A percentile compares a stretch with the other conserved stretches of the same genome.
Evolutionary conservation across 2,888 invertebrate species (phyloP).

Genomic region (Cepaea hortensis): DNA sequence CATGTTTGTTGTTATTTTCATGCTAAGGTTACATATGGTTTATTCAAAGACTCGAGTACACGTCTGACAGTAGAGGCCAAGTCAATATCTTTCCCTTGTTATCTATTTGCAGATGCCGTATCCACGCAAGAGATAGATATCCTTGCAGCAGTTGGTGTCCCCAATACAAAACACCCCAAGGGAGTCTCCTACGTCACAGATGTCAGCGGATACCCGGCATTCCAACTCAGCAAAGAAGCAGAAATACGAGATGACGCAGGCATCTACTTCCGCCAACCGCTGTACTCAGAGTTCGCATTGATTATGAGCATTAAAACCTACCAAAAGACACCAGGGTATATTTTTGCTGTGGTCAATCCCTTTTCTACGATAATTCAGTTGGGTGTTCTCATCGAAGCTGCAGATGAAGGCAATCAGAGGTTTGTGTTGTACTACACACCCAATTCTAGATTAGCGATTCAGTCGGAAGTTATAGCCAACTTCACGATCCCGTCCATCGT

Average conservation of each 20-base stretch:
- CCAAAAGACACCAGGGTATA: conserved; percentile 87
- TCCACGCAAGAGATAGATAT: conserved; percentile 83
- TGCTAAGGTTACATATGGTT: no score
- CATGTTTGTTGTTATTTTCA: no score
- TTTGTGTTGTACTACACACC: conserved; percentile 92
- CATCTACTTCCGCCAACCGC: conserved; percentile 76
- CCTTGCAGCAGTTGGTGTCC: conserved; percentile 87
- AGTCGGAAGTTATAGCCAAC: conserved; percentile 84
- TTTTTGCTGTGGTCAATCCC: conserved; percentile 91
- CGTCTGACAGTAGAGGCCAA: no score
- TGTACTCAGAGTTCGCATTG: conserved; percentile 90
- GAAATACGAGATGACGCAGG: conserved; percentile 82
- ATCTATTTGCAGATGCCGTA: conserved; percentile 46
- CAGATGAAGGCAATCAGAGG: conserved; percentile 80
- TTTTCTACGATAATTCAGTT: conserved; percentile 92
- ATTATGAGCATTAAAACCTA: conserved; percentile 87
- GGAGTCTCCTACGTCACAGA: conserved; percentile 86
- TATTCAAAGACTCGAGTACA: no score
- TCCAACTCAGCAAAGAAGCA: conserved; percentile 85
- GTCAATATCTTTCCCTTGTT: neutral
- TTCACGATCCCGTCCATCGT: conserved; percentile 86
- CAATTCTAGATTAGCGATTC: conserved; percentile 52
- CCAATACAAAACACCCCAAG: conserved; percentile 77
- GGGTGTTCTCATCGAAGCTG: conserved; percentile 78
- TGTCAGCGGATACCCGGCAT: conserved; percentile 90